Percentiles rank a stretch among this genome's conserved stretches.
Evolutionary conservation across 2,797 vertebrate species (phyloP).

Genomic region (Mycteria americana): DNA sequence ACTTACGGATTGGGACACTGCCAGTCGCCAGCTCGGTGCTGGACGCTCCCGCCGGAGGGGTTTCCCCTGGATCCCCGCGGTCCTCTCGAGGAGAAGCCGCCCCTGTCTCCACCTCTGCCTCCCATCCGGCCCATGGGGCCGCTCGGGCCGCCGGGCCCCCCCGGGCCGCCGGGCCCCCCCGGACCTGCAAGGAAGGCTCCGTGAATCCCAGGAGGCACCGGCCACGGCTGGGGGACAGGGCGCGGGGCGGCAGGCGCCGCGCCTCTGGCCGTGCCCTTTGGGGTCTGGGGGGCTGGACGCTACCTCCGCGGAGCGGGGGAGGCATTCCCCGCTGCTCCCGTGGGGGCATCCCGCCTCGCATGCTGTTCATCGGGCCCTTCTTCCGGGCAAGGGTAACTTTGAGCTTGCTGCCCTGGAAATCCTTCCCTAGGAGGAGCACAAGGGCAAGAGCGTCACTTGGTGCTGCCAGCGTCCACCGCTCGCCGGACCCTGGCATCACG

Average conservation of each 20-base stretch:
- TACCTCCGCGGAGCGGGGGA: conserved; percentile 92
- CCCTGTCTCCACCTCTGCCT: conserved; percentile 90
- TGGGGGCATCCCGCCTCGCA: conserved; percentile 90
- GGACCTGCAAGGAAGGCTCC: not conserved
- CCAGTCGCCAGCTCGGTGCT: conserved; percentile 97
- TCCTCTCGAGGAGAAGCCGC: conserved; percentile 88
- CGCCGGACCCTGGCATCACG: fast-evolving
- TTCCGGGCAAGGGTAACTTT: conserved; percentile 93
- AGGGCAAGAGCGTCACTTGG: fast-evolving
- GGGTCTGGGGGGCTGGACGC: not conserved
- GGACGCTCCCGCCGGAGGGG: conserved; percentile 88
- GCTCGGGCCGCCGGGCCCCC: conserved; percentile 71
- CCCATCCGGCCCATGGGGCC: conserved; percentile 93
- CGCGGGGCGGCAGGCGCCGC: fast-evolving
- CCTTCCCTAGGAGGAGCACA: conserved; percentile 82
- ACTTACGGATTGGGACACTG: conserved; percentile 97
- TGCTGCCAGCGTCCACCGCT: fast-evolving
- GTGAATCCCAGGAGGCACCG: fast-evolving
- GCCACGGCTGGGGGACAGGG: fast-evolving
- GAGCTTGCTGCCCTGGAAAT: conserved; percentile 92
- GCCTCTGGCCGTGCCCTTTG: fast-evolving
- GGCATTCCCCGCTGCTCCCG: conserved; percentile 85
- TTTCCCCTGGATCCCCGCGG: conserved; percentile 90
- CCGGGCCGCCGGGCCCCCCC: conserved; percentile 37
- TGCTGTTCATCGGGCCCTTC: conserved; percentile 91